These are phyloP conservation scores for Drosophila mimica DNA, from an alignment of 2,888 invertebrate species.

Conservation along the genomic window DNA sequence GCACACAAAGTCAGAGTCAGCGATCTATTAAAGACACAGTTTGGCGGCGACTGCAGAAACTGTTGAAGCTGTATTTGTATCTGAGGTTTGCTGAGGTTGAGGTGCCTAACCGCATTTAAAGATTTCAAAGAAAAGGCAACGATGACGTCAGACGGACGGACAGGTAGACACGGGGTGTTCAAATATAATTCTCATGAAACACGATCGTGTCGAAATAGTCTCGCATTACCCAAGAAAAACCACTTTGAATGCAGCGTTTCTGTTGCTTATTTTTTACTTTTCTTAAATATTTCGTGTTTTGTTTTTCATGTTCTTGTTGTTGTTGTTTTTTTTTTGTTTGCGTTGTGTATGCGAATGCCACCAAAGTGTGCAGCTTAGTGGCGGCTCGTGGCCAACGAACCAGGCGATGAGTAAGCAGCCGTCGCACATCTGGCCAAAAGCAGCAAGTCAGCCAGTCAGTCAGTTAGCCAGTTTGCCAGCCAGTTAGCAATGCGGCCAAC, in stretches of 20 bases:
- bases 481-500: conserved; percentile 62
- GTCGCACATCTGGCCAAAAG: conserved; percentile 17
- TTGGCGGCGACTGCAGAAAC: conserved; percentile 40
- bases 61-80: conserved; percentile 14
- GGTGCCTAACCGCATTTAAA: conserved; percentile 77
- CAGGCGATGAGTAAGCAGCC: conserved; percentile 69
- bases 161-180: neutral
- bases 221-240: conserved; percentile 70
- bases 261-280: conserved; percentile 14
- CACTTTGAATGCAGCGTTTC: conserved; percentile 45
- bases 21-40: conserved; percentile 28
- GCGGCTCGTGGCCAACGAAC: conserved; percentile 67
- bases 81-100: conserved; percentile 32
- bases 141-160: conserved; percentile 29
- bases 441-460: conserved; percentile 6
- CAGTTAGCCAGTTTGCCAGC: conserved; percentile 32
- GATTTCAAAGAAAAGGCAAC: conserved; percentile 46
- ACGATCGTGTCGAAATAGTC: conserved; percentile 72
- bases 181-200: conserved; percentile 69
- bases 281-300: conserved; percentile 8
- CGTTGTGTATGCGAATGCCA: conserved; percentile 18
- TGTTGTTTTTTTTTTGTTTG: neutral
- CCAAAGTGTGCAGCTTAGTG: conserved; percentile 26
- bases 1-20: conserved; percentile 27
- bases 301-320: conserved; percentile 5